Conservation (phyloP, 2,888 invertebrate species). For the Scaptomyza flava region DNA sequence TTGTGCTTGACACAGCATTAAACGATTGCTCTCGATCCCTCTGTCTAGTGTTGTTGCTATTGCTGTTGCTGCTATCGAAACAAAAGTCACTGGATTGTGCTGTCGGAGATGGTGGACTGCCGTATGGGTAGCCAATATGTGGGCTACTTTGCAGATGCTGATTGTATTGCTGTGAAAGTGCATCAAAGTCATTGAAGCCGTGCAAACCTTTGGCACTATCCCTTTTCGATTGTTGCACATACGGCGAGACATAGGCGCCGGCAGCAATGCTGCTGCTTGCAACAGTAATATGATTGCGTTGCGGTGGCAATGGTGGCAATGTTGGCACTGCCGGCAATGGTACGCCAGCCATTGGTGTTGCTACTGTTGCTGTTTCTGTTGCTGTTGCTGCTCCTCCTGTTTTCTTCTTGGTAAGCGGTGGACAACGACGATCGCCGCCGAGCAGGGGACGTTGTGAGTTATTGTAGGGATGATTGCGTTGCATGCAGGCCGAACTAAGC, state of each 20-base stretch:
- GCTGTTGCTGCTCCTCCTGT: constrained; percentile 22
- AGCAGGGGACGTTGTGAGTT: constrained; percentile 83
- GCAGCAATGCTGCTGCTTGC: constrained; percentile 29
- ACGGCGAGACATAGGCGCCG: constrained; percentile 71
- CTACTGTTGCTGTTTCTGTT: constrained; percentile 22
- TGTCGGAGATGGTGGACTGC: constrained; percentile 83
- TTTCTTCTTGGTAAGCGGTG: constrained; percentile 62
- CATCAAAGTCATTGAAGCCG: constrained; percentile 84
- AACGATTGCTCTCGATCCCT: constrained; percentile 40
- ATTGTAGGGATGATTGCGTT: constrained; percentile 83
- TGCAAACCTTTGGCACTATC: constrained; percentile 82
- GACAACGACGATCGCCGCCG: constrained; percentile 65
- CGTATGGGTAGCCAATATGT: constrained; percentile 83
- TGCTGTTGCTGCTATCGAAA: constrained; percentile 60
- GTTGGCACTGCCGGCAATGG: constrained; percentile 47
- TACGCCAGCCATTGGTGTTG: constrained; percentile 43
- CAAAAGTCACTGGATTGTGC: constrained; percentile 80
- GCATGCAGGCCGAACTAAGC: constrained; percentile 71
- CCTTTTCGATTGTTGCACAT: constrained; percentile 81
- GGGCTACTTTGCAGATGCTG: constrained; percentile 82
- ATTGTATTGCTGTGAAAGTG: constrained; percentile 83
- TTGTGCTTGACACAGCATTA: constrained; percentile 34
- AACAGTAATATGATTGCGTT: constrained; percentile 11
- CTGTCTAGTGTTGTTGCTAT: constrained; percentile 19
- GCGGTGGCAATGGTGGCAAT: constrained; percentile 43